Evolutionary conservation across 2,797 vertebrate genomes (phyloP), one percentile per base, ranked within the genome.

Genomic region (Picus viridis): DNA sequence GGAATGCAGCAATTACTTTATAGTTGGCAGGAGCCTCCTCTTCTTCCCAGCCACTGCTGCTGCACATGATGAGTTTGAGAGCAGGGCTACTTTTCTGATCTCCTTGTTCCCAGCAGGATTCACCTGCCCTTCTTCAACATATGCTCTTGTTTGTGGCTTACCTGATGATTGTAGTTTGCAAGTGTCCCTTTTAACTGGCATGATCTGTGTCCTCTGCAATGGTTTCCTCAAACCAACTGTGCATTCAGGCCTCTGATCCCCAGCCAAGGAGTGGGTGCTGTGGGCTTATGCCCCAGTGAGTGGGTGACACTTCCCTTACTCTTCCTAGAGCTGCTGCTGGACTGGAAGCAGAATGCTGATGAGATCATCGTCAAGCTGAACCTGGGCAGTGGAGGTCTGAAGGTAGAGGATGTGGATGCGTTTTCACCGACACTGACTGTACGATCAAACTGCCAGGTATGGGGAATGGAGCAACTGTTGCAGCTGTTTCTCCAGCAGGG

Each of bases 301-400:
- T 80, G 77, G 43, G 67, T 96, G 88, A 94, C 10, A 0, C 56
- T 70, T 93, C 24, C 34, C 43, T 69, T 59, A 64, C 10, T 82
- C 54, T 51, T 77, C 89, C 57, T 95, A 99, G 99, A 99, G 65
- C 95, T 99, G 94, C 98, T 99, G 96, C 95, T 99, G 53, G 99
- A 99, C 95, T 99, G 99, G 99, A 99, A 98, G 96, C 99, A 99
- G 97, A 99, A 98, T 30, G 98, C 98, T 1, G 98, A 98, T 7
- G 99, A 99, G 90, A 98, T 99, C 86, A 99, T 98, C 0, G 98
- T 99, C 58, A 98, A 98, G 83, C 97, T 99, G 86, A 98, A 98
- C 70, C 97, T 98, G 89, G 99, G 99, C 84, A 97, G 98, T 1
- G 98, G 97, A 16, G 96, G 98, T 30, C 93, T 98, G 72, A 98